These are phyloP conservation scores for Andricus quercusramuli DNA, from an alignment of 2,888 invertebrate species.

Conservation along the genomic window DNA sequence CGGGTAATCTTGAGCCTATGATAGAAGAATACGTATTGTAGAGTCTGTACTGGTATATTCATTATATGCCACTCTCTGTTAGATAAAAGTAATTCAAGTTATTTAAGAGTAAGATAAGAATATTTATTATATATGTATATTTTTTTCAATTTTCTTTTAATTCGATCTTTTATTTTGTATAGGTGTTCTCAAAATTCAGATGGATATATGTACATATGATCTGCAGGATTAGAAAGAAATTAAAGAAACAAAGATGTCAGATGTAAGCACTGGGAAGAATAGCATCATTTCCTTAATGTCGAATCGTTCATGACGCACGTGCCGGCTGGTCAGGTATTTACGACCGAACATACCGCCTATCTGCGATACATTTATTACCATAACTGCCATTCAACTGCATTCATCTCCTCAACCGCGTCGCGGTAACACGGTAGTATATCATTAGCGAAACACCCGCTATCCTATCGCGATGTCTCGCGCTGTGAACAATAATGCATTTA, in stretches of 20 bases:
- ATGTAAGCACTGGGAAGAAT: background rate
- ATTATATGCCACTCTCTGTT: too few species aligned
- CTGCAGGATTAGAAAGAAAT: background rate
- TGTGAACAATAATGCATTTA: conserved; percentile 42
- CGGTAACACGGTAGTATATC: conserved; percentile 49
- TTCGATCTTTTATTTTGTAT: background rate
- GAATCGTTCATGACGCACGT: conserved; percentile 12
- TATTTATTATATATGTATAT: too few species aligned
- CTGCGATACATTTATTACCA: conserved; percentile 54
- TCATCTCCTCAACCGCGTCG: conserved; percentile 48
- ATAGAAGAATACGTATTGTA: too few species aligned
- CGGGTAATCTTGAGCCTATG: too few species aligned
- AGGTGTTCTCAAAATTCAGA: background rate
- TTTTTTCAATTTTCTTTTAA: background rate
- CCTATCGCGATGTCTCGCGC: conserved; percentile 44
- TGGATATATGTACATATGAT: background rate
- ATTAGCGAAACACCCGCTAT: conserved; percentile 49
- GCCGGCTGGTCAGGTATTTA: conserved; percentile 26
- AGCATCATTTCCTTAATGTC: background rate
- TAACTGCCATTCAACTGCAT: conserved; percentile 44
- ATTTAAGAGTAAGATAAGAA: too few species aligned
- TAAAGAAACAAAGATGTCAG: too few species aligned
- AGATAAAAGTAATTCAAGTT: too few species aligned
- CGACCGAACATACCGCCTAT: conserved; percentile 46
- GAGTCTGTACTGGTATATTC: too few species aligned